Conservation (phyloP, 2,113 vertebrate genomes). For the Vidua macroura region DNA sequence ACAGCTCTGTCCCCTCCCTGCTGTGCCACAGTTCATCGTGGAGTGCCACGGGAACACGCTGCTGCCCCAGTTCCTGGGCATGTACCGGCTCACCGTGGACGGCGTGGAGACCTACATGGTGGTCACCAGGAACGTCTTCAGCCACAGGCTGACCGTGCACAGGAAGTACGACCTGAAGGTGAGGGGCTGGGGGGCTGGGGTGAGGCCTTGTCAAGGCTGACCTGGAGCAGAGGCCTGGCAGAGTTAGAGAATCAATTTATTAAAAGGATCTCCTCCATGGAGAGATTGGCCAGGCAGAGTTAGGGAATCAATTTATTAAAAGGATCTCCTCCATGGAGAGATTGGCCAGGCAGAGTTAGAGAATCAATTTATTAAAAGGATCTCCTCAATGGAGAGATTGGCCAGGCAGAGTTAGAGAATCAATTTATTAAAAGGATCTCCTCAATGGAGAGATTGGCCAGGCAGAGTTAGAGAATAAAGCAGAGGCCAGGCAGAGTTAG, state of each 20-base stretch:
- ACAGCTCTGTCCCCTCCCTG: neutral
- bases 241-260: neutral
- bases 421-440: too few relatives aligned
- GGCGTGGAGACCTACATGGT: constrained; percentile 98
- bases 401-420: neutral
- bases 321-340: too few relatives aligned
- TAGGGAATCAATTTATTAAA: neutral
- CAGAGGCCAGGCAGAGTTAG: neutral
- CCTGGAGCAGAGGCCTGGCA: neutral
- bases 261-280: too few relatives aligned
- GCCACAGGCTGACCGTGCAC: constrained; percentile 91
- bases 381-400: too few relatives aligned
- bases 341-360: neutral
- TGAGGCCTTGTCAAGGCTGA: neutral
- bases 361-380: neutral
- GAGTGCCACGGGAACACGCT: constrained; percentile 97
- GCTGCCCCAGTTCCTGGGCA: constrained; percentile 95
- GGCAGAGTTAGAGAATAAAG: neutral
- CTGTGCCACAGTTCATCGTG: constrained; percentile 86
- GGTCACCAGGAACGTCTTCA: constrained; percentile 94
- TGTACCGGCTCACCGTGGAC: constrained; percentile 95
- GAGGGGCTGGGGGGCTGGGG: neutral
- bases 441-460: too few relatives aligned
- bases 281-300: neutral
- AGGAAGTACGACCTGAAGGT: constrained; percentile 98